Conservation (phyloP, 2,888 invertebrate species). For the Drosophila acutilabella region DNA sequence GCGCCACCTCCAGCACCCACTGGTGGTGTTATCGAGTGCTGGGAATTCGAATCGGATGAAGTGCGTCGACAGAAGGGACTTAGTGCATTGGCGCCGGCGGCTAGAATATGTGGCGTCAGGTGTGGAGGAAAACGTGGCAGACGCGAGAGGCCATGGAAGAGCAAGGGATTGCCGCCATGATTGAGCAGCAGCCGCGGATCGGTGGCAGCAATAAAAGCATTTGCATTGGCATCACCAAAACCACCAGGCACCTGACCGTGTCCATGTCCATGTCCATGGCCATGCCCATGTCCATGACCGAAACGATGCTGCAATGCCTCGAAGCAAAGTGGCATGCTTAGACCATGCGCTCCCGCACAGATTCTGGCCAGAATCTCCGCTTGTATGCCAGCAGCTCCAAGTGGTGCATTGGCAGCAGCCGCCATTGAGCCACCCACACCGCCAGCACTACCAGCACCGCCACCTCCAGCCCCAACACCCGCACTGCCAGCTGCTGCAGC, state of each 20-base stretch:
- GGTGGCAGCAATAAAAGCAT: slow-evolving; percentile 67
- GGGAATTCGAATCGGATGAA: slow-evolving; percentile 86
- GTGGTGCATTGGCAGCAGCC: neutral
- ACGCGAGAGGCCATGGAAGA: slow-evolving; percentile 87
- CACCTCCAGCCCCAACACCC: neutral
- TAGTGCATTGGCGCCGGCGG: slow-evolving; percentile 83
- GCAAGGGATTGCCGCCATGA: slow-evolving; percentile 87
- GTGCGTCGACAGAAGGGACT: slow-evolving; percentile 82
- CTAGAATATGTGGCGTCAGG: slow-evolving; percentile 84
- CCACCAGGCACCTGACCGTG: slow-evolving; percentile 11
- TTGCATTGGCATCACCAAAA: slow-evolving; percentile 35
- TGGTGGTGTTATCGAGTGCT: slow-evolving; percentile 86
- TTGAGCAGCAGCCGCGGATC: slow-evolving; percentile 81
- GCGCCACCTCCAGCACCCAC: slow-evolving; percentile 50
- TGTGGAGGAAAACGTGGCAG: slow-evolving; percentile 86
- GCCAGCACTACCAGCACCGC: neutral
- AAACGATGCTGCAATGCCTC: slow-evolving; percentile 88
- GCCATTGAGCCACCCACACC: neutral
- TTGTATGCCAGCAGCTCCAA: slow-evolving; percentile 86
- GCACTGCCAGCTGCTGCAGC: slow-evolving; percentile 9
- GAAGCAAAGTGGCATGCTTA: slow-evolving; percentile 87
- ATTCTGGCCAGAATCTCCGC: slow-evolving; percentile 92
- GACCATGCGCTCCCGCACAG: slow-evolving; percentile 88
- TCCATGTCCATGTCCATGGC: slow-evolving; percentile 12
- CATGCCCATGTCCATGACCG: slow-evolving; percentile 22